A percentile compares a stretch with the other conserved stretches of the same genome.
These are phyloP conservation scores for Neosalanx taihuensis DNA, from an alignment of 2,797 vertebrate species.

Conservation along the genomic window DNA sequence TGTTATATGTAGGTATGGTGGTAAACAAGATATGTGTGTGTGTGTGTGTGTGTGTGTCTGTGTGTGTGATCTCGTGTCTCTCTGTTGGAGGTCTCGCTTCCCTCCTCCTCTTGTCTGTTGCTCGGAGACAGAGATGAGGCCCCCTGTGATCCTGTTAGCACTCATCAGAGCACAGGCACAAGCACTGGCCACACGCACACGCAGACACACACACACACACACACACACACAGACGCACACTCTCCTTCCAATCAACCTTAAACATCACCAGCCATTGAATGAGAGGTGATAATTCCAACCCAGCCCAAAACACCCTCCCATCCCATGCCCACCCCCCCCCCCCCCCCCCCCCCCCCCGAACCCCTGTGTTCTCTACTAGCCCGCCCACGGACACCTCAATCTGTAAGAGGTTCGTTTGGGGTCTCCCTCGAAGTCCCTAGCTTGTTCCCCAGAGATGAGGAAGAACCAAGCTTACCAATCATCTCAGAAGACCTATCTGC, in stretches of 20 bases:
- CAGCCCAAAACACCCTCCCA: not conserved
- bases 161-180: constrained; percentile 53
- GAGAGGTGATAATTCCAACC: not conserved
- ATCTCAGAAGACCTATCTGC: constrained; percentile 37
- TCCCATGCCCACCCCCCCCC: not conserved
- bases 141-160: constrained; percentile 60
- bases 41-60: constrained; percentile 4
- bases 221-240: constrained; percentile 4
- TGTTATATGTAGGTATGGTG: constrained; percentile 12
- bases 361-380: not conserved
- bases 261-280: constrained; percentile 40
- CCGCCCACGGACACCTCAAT: not conserved
- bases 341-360: not conserved
- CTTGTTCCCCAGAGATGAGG: constrained; percentile 17
- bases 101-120: constrained; percentile 38
- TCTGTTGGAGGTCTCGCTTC: constrained; percentile 26
- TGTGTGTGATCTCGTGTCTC: not conserved
- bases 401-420: not conserved
- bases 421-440: not conserved
- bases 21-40: constrained; percentile 17
- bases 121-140: constrained; percentile 51
- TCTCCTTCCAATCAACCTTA: constrained; percentile 49
- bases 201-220: constrained; percentile 15
- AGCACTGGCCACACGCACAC: constrained; percentile 20
- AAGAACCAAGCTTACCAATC: constrained; percentile 43